Evolutionary conservation across 1,140 invertebrate species (phyloP), one percentile per base, ranked within the genome.

Genomic region (Batillaria attramentaria): DNA sequence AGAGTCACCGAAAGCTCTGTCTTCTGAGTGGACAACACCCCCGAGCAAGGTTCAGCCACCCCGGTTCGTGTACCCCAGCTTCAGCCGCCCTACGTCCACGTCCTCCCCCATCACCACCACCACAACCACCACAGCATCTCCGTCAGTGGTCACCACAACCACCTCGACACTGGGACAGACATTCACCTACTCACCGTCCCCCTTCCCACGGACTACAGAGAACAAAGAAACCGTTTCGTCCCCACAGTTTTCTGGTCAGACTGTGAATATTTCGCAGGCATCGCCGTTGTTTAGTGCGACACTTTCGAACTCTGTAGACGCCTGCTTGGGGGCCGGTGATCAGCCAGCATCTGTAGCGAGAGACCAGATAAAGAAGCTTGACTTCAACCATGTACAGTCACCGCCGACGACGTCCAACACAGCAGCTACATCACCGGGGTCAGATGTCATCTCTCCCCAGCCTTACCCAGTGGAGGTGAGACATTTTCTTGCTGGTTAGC

Each of bases 401-500:
- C 42, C 43, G 74, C 31, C 57, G 6, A 6, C 41, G 3, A 69
- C 35, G 13, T 8, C n/a, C 16, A 16, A 13, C 16, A 5, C 68
- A 46, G 68, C 3, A 39, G 66, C 42, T 13, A 8, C 50, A 13
- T 75, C 70, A 28, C 43, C 70, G 8, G 42, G 41, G 42, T 72
- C 70, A 28, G 70, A 72, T 35, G 43, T 72, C 13, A 39, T 39
- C 41, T 66, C 66, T 42, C 79, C 79, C 42, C 79, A 85, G 72
- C 76, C 82, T 42, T 82, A 84, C 60, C 80, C 82, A 35, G 77
- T 84, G 60, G 89, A 91, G 50, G 84, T 85, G 62, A 76, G 82
- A 76, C 24, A 43, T 35, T 65, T n/a, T 77, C n/a, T 35, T 97
- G 96, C 28, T 5, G 20, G 54, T 43, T 41, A 3, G 84, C 96